Evolutionary conservation across 2,797 vertebrate genomes (phyloP), one percentile per base, ranked within the genome.

Genomic region (Arnoldichthys spilopterus): DNA sequence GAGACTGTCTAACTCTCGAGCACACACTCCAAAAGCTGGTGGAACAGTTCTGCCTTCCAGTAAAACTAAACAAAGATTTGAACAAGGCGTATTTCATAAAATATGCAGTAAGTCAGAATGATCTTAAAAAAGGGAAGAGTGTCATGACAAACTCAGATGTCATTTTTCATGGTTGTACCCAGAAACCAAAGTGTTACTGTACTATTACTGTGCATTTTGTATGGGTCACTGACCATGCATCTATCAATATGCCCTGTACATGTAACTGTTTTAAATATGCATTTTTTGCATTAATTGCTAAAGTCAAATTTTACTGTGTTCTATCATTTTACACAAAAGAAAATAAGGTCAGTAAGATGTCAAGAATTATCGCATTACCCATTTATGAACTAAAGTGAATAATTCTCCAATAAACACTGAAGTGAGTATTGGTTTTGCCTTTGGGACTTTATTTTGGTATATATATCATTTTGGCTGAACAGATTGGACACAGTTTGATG

Each of bases 1-100:
- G 40, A 34, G 26, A 40, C 34, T 79, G 40, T 22, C 3, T 67
- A 67, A 73, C 34, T 28, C 32, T 64, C 56, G 16, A 62, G 11
- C 45, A 30, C 26, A 26, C 40, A n/a, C 40, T 49, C 15, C 18
- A 26, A 18, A 24, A 66, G 43, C 22, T 53, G 12, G 6, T 15
- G 5, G 24, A 64, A 64, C 32, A 72, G 16, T 5, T 37, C 24
- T 13, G 1, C 7, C 40, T 63, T 22, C 32, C 64, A 67, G 15
- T 16, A 16, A 51, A 32, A 67, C 16, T 64, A 37, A 67, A 47
- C 15, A 28, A 68, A 49, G 24, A 7, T 47, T 37, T 49, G 11
- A 68, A 49, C 24, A 3, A 66, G 43, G 43, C 6, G 15, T 66
- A 43, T 15, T 20, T 62, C 5, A 66, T 40, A 13, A 43, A 40